Evolutionary conservation across 2,888 invertebrate genomes (phyloP).

Genomic region (Amblyjoppa proteus): DNA sequence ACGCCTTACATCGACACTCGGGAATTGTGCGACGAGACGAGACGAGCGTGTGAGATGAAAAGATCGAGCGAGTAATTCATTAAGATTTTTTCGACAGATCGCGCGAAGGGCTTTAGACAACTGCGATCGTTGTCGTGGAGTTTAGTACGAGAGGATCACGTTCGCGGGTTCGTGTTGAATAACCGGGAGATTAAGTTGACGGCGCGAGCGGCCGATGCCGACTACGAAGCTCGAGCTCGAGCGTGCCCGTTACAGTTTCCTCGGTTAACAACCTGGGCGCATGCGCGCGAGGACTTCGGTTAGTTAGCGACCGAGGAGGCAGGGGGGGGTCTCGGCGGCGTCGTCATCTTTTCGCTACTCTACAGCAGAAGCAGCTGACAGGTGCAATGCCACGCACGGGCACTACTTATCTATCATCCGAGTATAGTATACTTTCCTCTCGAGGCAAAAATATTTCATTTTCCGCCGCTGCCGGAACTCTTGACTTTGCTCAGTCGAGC

Average conservation of each 20-base stretch:
- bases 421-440: neutral
- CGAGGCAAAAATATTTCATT: neutral
- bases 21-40: neutral
- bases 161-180: neutral
- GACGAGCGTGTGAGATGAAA: neutral
- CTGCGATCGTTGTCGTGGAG: neutral
- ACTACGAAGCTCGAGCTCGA: constrained; percentile 80
- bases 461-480: neutral
- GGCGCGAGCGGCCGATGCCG: constrained; percentile 82
- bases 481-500: neutral
- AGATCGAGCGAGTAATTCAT: neutral
- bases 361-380: constrained; percentile 27
- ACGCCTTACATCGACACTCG: neutral
- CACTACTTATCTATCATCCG: constrained; percentile 11
- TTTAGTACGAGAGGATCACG: neutral
- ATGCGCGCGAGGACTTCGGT: constrained; percentile 72
- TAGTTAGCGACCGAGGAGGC: neutral
- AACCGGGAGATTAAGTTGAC: constrained; percentile 70
- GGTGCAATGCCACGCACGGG: constrained; percentile 36
- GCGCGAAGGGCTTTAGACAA: neutral
- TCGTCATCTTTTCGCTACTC: constrained; percentile 18
- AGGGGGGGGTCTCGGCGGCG: neutral
- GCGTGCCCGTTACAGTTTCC: constrained; percentile 72
- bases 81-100: neutral
- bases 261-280: constrained; percentile 79